These are phyloP conservation scores for Dinoponera quadriceps DNA, from an alignment of 1,140 invertebrate genomes.

Conservation along the genomic window DNA sequence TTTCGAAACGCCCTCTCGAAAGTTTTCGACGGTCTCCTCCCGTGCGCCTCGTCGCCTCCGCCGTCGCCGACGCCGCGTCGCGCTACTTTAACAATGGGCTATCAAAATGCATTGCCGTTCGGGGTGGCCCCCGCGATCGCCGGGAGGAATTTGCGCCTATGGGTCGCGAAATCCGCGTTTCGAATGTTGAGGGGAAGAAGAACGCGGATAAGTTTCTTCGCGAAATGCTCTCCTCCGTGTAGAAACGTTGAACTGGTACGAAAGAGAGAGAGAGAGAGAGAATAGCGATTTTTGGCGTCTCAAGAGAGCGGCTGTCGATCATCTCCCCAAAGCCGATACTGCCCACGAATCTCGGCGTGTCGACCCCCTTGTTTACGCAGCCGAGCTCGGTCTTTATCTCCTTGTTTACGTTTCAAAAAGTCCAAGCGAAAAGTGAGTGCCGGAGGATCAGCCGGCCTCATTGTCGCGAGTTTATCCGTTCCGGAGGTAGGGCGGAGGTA, in stretches of 20 bases:
- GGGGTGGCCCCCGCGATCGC: slow-evolving; percentile 17
- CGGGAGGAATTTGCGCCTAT: slow-evolving; percentile 55
- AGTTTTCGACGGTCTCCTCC: slow-evolving; percentile 70
- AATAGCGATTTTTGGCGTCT: background rate
- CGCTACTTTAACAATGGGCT: slow-evolving; percentile 69
- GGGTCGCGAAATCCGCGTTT: background rate
- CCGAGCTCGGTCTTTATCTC: slow-evolving; percentile 64
- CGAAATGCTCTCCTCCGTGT: too few relatives aligned
- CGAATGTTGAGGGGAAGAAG: too few relatives aligned
- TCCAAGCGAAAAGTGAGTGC: slow-evolving; percentile 37
- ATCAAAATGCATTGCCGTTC: slow-evolving; percentile 74
- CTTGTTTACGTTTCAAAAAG: slow-evolving; percentile 63
- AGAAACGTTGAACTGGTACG: too few relatives aligned
- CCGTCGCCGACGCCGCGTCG: background rate
- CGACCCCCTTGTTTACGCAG: slow-evolving; percentile 64
- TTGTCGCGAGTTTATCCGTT: slow-evolving; percentile 36
- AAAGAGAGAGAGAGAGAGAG: too few relatives aligned
- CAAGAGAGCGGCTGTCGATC: background rate
- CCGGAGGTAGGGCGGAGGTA: slow-evolving; percentile 1
- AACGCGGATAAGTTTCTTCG: too few relatives aligned
- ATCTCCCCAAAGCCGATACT: slow-evolving; percentile 1
- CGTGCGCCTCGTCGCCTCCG: background rate
- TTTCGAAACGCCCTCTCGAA: slow-evolving; percentile 75
- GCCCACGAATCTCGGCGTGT: slow-evolving; percentile 9
- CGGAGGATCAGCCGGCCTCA: slow-evolving; percentile 32